Evolutionary conservation across 2,888 invertebrate genomes (phyloP).

Genomic region (Brassicogethes aeneus): DNA sequence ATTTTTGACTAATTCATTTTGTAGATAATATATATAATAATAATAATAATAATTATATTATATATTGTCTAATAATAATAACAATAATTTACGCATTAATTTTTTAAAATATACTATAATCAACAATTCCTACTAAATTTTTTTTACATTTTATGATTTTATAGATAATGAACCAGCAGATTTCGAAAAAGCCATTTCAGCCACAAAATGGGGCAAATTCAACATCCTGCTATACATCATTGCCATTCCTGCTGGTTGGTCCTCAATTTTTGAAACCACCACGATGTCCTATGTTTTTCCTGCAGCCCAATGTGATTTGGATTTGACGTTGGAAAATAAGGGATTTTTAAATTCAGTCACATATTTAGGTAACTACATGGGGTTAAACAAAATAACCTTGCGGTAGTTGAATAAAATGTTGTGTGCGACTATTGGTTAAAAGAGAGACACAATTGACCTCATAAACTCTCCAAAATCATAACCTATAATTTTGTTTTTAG

Average conservation of each 20-base stretch:
- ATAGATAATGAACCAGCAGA: slow-evolving; percentile 41
- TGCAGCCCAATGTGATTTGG: slow-evolving; percentile 64
- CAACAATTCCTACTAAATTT: too few species aligned
- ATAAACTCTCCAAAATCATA: slow-evolving; percentile 4
- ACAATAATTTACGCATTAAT: too few species aligned
- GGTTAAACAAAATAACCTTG: slow-evolving; percentile 12
- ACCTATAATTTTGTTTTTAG: neutral
- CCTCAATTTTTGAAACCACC: slow-evolving; percentile 62
- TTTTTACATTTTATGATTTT: too few species aligned
- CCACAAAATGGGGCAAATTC: slow-evolving; percentile 63
- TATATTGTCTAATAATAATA: too few species aligned
- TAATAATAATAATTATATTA: too few species aligned
- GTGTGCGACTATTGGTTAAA: too few species aligned
- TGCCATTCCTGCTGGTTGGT: slow-evolving; percentile 56
- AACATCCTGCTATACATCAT: slow-evolving; percentile 51
- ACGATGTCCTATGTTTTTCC: slow-evolving; percentile 66
- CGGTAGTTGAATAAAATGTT: too few species aligned
- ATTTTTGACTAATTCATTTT: too few species aligned
- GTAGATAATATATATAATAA: too few species aligned
- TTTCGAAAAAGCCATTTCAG: slow-evolving; percentile 63
- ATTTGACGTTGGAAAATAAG: slow-evolving; percentile 57
- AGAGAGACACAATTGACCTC: too few species aligned
- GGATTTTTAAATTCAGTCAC: slow-evolving; percentile 62
- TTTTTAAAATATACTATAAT: too few species aligned
- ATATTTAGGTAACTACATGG: slow-evolving; percentile 67